A percentile compares a stretch with the other conserved stretches of the same genome.
phyloP scores from a whole-genome alignment of 1,140 invertebrate species.

The Schlechtendalia chinensis region DNA sequence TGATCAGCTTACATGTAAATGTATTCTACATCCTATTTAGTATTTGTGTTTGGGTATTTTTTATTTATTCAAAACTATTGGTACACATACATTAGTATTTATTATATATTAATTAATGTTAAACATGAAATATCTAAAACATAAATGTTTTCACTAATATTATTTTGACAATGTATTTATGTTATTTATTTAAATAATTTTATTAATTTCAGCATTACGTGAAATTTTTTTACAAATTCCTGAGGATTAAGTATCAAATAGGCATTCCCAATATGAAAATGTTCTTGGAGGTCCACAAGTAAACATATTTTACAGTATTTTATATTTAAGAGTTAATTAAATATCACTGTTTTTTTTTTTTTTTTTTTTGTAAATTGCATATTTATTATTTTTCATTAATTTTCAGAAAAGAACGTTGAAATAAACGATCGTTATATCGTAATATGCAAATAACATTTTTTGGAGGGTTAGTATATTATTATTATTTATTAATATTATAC shows the following conservation, averaged over 20 bases:
- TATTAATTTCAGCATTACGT: not conserved
- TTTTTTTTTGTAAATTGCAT: no score
- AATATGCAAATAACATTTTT: not conserved
- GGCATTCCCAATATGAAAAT: not conserved
- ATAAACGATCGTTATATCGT: not conserved
- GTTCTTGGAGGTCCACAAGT: not conserved
- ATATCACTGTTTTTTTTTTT: no score
- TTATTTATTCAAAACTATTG: not conserved
- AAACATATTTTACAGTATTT: not conserved
- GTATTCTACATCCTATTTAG: slow-evolving; percentile 8
- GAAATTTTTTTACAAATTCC: not conserved
- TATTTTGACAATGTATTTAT: not conserved
- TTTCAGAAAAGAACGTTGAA: slow-evolving; percentile 1
- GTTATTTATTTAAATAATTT: not conserved
- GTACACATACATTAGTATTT: not conserved
- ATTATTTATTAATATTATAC: not conserved
- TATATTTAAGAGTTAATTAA: no score
- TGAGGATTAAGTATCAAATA: not conserved
- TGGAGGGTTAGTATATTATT: not conserved
- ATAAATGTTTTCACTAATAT: no score
- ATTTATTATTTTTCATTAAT: not conserved
- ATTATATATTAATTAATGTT: not conserved
- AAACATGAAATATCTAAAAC: no score
- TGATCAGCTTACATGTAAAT: slow-evolving; percentile 18
- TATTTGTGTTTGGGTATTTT: slow-evolving; percentile 10